phyloP scores from a whole-genome alignment of 2,797 vertebrate species.

The Mycteria americana region DNA sequence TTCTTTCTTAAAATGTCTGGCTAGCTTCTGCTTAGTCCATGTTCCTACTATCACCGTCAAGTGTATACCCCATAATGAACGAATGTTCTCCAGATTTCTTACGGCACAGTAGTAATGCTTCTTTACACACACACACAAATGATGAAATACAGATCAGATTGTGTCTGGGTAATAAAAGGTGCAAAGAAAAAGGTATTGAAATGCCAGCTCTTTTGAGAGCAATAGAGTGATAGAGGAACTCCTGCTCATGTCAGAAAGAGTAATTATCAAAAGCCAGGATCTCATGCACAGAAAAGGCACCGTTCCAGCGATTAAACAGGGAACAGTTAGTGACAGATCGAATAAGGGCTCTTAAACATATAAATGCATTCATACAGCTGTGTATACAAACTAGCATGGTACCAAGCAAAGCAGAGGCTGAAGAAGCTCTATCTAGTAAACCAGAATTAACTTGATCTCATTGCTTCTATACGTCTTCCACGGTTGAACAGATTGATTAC shows the following conservation, averaged over 20 bases:
- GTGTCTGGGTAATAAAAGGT: background rate
- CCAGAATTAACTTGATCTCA: background rate
- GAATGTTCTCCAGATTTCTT: background rate
- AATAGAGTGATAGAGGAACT: background rate
- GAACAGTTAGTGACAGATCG: background rate
- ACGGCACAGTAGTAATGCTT: background rate
- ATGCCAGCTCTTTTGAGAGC: background rate
- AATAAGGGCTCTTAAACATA: background rate
- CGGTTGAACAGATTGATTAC: background rate
- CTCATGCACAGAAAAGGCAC: background rate
- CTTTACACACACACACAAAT: background rate
- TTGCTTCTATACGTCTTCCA: background rate
- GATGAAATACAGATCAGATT: background rate
- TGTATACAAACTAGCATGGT: background rate
- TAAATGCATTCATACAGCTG: background rate
- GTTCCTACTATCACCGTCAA: background rate
- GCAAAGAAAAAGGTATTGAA: background rate
- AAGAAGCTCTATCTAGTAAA: background rate
- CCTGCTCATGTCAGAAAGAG: accelerated
- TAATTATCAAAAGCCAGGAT: background rate
- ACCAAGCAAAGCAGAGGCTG: background rate
- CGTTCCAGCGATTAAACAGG: background rate
- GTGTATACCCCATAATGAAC: background rate
- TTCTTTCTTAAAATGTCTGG: background rate
- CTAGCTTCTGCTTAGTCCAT: background rate